These are phyloP conservation scores for Zapornia atra DNA, from an alignment of 2,113 vertebrate species.

Conservation along the genomic window DNA sequence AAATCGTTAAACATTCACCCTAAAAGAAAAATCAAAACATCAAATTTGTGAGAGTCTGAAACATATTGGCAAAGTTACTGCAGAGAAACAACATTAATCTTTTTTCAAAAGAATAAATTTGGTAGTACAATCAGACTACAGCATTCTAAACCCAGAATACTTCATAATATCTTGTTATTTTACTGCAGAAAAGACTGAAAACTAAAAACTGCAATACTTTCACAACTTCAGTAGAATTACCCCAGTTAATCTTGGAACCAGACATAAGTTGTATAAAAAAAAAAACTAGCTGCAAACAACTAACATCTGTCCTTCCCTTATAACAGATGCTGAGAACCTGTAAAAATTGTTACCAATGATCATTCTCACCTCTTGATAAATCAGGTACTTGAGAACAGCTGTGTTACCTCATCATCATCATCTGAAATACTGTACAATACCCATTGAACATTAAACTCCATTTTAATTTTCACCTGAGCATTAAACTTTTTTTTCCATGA, in stretches of 20 bases:
- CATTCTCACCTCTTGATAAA: neutral
- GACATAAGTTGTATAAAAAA: neutral
- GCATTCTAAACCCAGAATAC: neutral
- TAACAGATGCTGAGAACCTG: neutral
- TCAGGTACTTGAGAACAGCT: neutral
- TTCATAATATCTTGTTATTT: neutral
- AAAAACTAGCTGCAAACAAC: neutral
- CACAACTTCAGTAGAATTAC: neutral
- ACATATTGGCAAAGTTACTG: neutral
- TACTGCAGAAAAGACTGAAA: neutral
- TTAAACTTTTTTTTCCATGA: neutral
- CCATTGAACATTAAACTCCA: neutral
- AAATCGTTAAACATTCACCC: neutral
- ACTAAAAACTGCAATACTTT: neutral
- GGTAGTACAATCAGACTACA: neutral
- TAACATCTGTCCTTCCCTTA: neutral
- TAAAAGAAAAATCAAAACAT: neutral
- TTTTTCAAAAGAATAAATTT: neutral
- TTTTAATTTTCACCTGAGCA: neutral
- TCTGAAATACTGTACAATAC: neutral
- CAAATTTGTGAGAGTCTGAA: neutral
- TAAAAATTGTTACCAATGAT: neutral
- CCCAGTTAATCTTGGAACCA: neutral
- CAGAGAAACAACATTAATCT: neutral
- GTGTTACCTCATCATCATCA: neutral